Base-by-base conservation (phyloP, 2,113 vertebrate species). In the Hippocampus comes region DNA sequence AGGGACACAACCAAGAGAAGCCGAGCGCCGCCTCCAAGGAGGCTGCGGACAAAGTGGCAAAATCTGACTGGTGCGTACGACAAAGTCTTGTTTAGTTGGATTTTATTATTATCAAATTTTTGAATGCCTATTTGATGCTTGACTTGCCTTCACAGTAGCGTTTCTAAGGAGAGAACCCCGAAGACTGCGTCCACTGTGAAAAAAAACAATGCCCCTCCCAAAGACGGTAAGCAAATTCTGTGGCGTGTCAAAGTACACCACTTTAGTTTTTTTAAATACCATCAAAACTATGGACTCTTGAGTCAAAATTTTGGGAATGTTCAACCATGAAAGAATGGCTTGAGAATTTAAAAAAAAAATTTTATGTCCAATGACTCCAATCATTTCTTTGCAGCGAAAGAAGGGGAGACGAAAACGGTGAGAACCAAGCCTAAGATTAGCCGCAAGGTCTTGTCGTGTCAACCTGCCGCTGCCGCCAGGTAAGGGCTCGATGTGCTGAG, bases 381-480 rank as follows among this genome's bases (percentile, higher is more conserved):
- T 38, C 34, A 38, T 38, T 38, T 23, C 12, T 7, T 78, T 83
- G 82, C 12, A 43, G 82, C 15, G 27, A 90, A 86, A 79, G 79
- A 82, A 2, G 25, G 25, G 2, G 84, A 87, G 18, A 65, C 68
- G 10, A 17, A 74, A 6, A 30, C 46, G 34, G 81, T 53, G 57
- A 89, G 77, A 78, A 81, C 63, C 61, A 90, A 82, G 75, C 84
- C 87, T 8, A 84, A 65, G 69, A 86, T 89, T 87, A 90, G 85
- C 43, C 86, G 90, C 9, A 91, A 91, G 73, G 71, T 78, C 38
- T 72, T 87, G 66, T 63, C 76, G 0, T 82, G 83, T 56, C 78
- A 78, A 12, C 34, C 57, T 0, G 20, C 4, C 1, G 71, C 53
- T 56, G 78, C 84, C 23, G 9, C 70, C 0, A 89, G 82, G 90